A percentile compares a stretch with the other conserved stretches of the same genome.
Conservation (phyloP, 2,888 invertebrate species). For the Corbicula japonica region DNA sequence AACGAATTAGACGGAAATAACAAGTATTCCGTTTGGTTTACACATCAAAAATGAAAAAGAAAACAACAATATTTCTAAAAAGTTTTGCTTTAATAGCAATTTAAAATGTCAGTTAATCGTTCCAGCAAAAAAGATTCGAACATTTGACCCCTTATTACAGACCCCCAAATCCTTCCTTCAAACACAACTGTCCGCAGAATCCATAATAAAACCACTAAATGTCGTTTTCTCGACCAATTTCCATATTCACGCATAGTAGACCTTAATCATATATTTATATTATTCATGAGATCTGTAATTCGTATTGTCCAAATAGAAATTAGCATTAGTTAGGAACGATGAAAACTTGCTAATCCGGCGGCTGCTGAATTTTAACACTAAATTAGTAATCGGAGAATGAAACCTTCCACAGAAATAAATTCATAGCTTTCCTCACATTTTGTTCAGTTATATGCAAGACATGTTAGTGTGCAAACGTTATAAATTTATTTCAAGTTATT, state of each 20-base stretch:
- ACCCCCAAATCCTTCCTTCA: not conserved
- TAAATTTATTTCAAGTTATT: not conserved
- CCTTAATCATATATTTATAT: conserved; percentile 78
- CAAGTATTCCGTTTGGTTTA: no score
- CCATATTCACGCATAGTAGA: conserved; percentile 58
- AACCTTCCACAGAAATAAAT: conserved; percentile 72
- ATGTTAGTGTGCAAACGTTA: conserved; percentile 41
- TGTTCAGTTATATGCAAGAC: conserved; percentile 70
- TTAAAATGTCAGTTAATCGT: no score
- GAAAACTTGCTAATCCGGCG: conserved; percentile 73
- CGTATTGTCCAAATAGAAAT: conserved; percentile 78
- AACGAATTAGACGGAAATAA: no score
- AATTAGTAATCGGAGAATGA: conserved; percentile 74
- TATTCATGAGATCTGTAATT: conserved; percentile 77
- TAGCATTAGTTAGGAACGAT: conserved; percentile 75
- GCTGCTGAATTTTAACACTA: conserved; percentile 78
- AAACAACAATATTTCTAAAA: no score
- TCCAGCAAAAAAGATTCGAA: no score
- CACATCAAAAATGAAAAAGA: no score
- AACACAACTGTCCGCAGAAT: conserved; percentile 16
- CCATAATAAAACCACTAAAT: conserved; percentile 39
- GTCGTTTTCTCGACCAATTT: conserved; percentile 55
- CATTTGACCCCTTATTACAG: no score
- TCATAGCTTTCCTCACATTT: conserved; percentile 69
- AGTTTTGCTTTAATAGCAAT: no score